Evolutionary conservation across 2,113 vertebrate species (phyloP).

Genomic region (Myrmecophaga tridactyla): DNA sequence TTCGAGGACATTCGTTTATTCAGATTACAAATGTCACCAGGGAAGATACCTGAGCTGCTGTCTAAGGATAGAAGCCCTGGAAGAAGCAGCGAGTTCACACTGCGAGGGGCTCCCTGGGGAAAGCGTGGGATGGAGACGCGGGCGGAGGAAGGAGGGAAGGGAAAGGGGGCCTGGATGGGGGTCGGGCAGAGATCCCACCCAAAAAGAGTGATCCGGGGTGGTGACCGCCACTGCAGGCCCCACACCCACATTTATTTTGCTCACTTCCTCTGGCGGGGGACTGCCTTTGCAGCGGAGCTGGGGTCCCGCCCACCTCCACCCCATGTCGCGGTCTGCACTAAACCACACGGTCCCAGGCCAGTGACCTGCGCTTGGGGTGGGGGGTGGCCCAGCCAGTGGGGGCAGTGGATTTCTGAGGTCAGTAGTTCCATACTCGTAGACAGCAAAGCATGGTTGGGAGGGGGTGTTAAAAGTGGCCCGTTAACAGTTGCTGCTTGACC

Average conservation of each 20-base stretch:
- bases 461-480: background rate
- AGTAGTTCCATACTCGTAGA: background rate
- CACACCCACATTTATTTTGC: background rate
- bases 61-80: background rate
- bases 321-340: accelerated
- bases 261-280: background rate
- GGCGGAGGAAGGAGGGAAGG: too few species aligned
- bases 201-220: too few species aligned
- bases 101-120: background rate
- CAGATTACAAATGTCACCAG: background rate
- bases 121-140: accelerated
- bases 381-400: background rate
- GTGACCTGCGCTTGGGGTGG: accelerated
- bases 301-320: background rate
- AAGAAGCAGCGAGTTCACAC: background rate
- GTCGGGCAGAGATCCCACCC: background rate
- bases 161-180: accelerated
- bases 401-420: background rate
- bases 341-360: background rate
- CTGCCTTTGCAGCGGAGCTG: background rate
- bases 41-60: background rate
- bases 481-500: background rate
- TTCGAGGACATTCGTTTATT: background rate
- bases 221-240: too few species aligned
- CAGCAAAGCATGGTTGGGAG: background rate